Base-by-base conservation (phyloP, 2,888 invertebrate species). In the Stegophylla sp. region DNA sequence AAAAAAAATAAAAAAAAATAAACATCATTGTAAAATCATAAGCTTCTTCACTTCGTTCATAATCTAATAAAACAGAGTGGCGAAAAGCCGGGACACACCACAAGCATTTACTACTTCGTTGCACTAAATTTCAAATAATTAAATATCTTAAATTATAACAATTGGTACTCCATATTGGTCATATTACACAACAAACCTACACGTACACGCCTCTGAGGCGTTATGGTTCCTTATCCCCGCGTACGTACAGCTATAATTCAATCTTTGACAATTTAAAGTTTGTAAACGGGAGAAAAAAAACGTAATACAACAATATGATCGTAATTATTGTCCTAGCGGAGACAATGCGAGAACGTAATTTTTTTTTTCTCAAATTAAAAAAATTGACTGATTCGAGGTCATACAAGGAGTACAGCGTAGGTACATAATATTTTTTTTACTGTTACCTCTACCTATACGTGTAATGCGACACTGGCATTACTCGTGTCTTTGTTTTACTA, bases 141-240 rank as follows among this genome's bases (percentile, higher is more conserved):
- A 51, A 51, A 51, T n/a, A 17, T 43, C 10, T 43, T 43, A 43
- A 5, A 20, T n/a, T n/a, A n/a, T n/a, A n/a, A n/a, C n/a, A n/a
- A n/a, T n/a, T n/a, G n/a, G n/a, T n/a, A n/a, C n/a, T n/a, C n/a
- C n/a, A n/a, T n/a, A n/a, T n/a, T n/a, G n/a, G n/a, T n/a, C n/a
- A n/a, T n/a, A n/a, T n/a, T n/a, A n/a, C n/a, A n/a, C n/a, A n/a
- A n/a, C n/a, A n/a, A n/a, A n/a, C n/a, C n/a, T n/a, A n/a, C n/a
- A n/a, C n/a, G n/a, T n/a, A 51, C 28, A 69, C 69, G 69, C 69
- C 69, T 69, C 69, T 51, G 51, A n/a, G n/a, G n/a, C 51, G 17
- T 17, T n/a, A 69, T 51, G 51, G 7, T 34, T 34, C 34, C n/a
- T n/a, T 34, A 17, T 34, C 28, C 17, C 10, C 13, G n/a, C 34